Conservation (phyloP, 2,797 vertebrate species). For the Vireo griseus region DNA sequence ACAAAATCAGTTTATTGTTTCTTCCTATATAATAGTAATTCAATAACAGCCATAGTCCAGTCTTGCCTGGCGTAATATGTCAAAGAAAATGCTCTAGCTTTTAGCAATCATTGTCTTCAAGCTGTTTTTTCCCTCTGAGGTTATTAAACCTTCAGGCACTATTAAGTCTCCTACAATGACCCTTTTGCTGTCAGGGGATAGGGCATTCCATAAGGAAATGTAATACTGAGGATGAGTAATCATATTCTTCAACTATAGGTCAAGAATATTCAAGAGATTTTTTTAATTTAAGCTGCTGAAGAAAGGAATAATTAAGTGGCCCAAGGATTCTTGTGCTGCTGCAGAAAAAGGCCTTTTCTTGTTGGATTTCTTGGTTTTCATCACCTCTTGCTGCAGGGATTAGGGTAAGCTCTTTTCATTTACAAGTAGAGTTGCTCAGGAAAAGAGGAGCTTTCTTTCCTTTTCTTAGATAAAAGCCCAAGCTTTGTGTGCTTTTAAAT, state of each 20-base stretch:
- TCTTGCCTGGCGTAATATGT: background rate
- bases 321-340: background rate
- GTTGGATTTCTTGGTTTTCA: conserved; percentile 57
- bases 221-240: background rate
- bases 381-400: conserved; percentile 29
- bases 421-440: conserved; percentile 30
- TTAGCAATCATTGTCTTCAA: background rate
- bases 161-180: conserved; percentile 6
- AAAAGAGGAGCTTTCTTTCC: conserved; percentile 24
- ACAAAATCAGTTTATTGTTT: background rate
- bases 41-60: background rate
- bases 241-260: background rate
- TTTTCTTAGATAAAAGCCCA: background rate
- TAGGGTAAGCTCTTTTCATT: conserved; percentile 49
- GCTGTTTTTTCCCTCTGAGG: background rate
- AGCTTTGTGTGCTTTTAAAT: background rate
- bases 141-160: conserved; percentile 41
- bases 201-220: background rate
- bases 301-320: conserved; percentile 46
- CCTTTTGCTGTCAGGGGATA: background rate
- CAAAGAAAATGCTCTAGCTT: conserved; percentile 21
- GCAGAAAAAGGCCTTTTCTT: conserved; percentile 25
- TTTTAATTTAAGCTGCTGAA: conserved; percentile 40
- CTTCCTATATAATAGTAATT: background rate
- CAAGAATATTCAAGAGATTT: conserved; percentile 35